A percentile compares a stretch with the other conserved stretches of the same genome.
These are phyloP conservation scores for Caenorhabditis sp. DNA, from an alignment of 2,888 invertebrate species.

Conservation along the genomic window DNA sequence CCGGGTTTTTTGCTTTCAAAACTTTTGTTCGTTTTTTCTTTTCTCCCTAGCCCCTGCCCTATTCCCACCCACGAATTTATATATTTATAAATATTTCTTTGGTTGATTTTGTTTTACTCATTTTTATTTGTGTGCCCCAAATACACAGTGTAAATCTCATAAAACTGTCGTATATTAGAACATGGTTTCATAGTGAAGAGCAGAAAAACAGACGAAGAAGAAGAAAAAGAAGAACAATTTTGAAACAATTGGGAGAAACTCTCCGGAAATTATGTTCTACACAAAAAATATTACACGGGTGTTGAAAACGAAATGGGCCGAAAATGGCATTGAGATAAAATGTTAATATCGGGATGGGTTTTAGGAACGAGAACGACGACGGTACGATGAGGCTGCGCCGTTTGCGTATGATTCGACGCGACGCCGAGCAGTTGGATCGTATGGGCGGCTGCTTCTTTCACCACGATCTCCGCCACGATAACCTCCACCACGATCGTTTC, in stretches of 20 bases:
- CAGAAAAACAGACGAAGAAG: not conserved
- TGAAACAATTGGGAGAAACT: too few species aligned
- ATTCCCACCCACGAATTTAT: not conserved
- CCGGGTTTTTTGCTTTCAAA: constrained; percentile 1
- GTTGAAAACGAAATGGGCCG: not conserved
- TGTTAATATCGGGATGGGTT: not conserved
- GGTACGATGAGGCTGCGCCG: not conserved
- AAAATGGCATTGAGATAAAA: not conserved
- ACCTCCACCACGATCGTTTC: constrained; percentile 4
- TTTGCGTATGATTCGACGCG: constrained; percentile 34
- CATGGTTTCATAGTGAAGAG: not conserved
- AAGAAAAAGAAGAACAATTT: too few species aligned
- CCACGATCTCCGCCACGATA: constrained; percentile 9
- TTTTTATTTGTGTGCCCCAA: too few species aligned
- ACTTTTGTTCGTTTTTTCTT: not conserved
- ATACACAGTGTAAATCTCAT: not conserved
- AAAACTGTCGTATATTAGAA: not conserved
- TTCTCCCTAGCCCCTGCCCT: not conserved
- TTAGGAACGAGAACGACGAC: constrained; percentile 6
- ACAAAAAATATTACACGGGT: too few species aligned
- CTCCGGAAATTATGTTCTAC: too few species aligned
- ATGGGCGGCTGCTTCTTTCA: constrained; percentile 23
- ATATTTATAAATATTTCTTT: not conserved
- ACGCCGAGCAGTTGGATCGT: constrained; percentile 25
- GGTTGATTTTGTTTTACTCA: too few species aligned